A percentile compares a stretch with the other conserved stretches of the same genome.
These are phyloP conservation scores for Tetragnatha montana DNA, from an alignment of 2,888 invertebrate genomes.

Conservation along the genomic window DNA sequence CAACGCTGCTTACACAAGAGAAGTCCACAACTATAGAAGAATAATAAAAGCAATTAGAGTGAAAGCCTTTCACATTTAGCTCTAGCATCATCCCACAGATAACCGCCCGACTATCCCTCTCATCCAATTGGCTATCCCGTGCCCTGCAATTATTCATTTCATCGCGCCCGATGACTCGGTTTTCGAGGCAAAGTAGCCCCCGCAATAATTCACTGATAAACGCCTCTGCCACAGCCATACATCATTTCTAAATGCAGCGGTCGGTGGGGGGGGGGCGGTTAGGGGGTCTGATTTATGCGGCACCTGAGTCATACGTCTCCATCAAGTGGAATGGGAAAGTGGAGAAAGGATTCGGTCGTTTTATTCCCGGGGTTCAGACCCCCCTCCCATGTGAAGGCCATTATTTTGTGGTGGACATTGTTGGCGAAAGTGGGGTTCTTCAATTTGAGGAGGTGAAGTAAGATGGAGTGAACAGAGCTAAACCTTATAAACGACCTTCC, in stretches of 20 bases:
- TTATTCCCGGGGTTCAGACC: constrained; percentile 8
- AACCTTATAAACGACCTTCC: no score
- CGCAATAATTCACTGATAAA: constrained; percentile 55
- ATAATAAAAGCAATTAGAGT: constrained; percentile 3
- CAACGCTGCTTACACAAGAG: neutral
- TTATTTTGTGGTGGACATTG: constrained; percentile 16
- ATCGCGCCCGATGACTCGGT: constrained; percentile 13
- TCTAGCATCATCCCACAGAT: neutral
- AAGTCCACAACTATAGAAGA: neutral
- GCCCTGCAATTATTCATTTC: constrained; percentile 19
- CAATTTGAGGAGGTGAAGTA: no score
- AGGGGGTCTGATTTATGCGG: constrained; percentile 32
- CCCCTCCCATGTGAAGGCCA: neutral
- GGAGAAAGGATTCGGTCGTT: constrained; percentile 11
- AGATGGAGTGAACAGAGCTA: no score
- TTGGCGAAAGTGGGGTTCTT: neutral
- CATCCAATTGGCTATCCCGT: neutral
- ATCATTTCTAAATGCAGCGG: constrained; percentile 53
- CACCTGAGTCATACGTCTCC: constrained; percentile 46
- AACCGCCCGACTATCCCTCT: neutral
- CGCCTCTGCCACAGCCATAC: constrained; percentile 25
- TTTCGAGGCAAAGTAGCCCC: constrained; percentile 23
- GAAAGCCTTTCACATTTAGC: neutral
- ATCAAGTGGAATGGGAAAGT: constrained; percentile 18
- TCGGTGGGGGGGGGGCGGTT: neutral